Evolutionary conservation across 2,797 vertebrate species (phyloP), one percentile per base, ranked within the genome.

Genomic region (Chaenodraco wilsoni): DNA sequence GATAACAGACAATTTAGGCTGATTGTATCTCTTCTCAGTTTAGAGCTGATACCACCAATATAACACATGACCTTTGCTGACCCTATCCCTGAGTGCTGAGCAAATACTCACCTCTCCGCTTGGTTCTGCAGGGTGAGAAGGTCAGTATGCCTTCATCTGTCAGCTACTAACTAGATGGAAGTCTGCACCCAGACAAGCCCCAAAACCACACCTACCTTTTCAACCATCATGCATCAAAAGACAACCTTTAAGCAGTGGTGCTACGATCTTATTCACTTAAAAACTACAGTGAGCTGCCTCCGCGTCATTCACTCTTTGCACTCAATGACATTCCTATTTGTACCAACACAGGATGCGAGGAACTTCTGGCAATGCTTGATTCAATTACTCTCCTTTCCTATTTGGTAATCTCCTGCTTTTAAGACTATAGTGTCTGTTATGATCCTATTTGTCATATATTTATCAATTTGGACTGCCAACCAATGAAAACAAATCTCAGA

Each of bases 111-210:
- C 61, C 9, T 71, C 57, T 69, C 66, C 65, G 60, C 48, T 69
- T 16, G 27, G 57, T 60, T 74, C 70, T 62, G 44, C 44, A 17
- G 44, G 82, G 80, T 82, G 65, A 69, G 76, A 71, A 33, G 79
- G 81, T 84, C 69, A 83, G 46, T 4, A 19, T 23, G 65, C 54
- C 67, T 58, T 75, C 69, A 79, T 83, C 70, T 69, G 66, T 87
- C 69, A 77, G 65, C 71, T 10, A 46, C 72, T 72, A 78, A 79
- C 49, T 58, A 60, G 63, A 46, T 27, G 69, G 33, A 66, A 48
- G 58, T 59, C 60, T 66, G 54, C 64, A 60, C 21, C 17, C n/a
- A 31, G 45, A 59, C 9, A 1, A 65, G 13, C 33, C 50, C 15
- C 23, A 19, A 72, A 55, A 48, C 8, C 19, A 14, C 15, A 61